Evolutionary conservation across 2,888 invertebrate species (phyloP), one percentile per base, ranked within the genome.

Genomic region (Tyria jacobaeae): DNA sequence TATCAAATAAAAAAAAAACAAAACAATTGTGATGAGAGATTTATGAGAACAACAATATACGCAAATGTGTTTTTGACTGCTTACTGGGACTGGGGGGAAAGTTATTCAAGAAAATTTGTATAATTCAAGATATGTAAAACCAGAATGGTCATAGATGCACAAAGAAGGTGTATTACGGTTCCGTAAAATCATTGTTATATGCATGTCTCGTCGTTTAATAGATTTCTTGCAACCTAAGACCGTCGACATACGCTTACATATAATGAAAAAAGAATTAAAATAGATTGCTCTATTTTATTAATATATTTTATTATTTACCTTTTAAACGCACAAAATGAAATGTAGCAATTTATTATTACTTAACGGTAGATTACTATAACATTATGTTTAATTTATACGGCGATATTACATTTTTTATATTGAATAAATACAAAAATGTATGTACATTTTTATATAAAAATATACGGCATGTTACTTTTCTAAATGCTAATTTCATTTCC

Each of bases 401-500:
- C 70, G 71, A 75, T 75, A 68, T 84, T 79, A 78, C 55, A 54
- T 41, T 81, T 81, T 82, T 84, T 85, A 81, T 85, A 84, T 85
- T 84, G 83, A 85, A 83, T 85, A 85, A 85, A 86, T 83, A 86
- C 83, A 75, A 86, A 83, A 85, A 83, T 84, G 78, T 85, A 84
- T 88, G 87, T 89, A 89, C 54, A 70, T 84, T 77, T 78, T 89
- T 85, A 87, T 89, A 89, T 87, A 86, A 90, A 41, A 92, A 92
- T 94, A 93, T 93, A 94, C 90, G 91, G 89, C 91, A 92, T 92
- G 92, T 94, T 94, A 93, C 86, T 92, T 90, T 92, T 90, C 87
- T 89, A 89, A 84, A 75, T 49, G 55, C 61, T 66, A 68, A 64
- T 75, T 82, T 79, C 82, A 82, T 81, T 85, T 79, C 70, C 17